A percentile compares a stretch with the other conserved stretches of the same genome.
Conservation (phyloP, 2,113 vertebrate species). For the Cryptoleucopteryx plumbea region DNA sequence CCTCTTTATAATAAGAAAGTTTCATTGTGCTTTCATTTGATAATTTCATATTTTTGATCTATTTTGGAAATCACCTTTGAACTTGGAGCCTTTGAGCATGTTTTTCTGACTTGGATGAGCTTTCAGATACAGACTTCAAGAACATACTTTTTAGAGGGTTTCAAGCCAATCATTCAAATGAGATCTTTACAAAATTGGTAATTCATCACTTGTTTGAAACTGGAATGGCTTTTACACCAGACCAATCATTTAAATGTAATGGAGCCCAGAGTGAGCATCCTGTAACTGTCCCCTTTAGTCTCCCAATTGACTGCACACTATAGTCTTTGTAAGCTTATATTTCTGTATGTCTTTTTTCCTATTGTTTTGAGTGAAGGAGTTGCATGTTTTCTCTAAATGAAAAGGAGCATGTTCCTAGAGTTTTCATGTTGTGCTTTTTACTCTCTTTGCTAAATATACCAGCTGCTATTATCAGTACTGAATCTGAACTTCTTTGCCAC, state of each 20-base stretch:
- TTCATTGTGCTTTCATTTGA: not conserved
- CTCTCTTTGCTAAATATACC: not conserved
- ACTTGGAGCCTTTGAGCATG: not conserved
- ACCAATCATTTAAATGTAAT: not conserved
- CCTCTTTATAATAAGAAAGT: not conserved
- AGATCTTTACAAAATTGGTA: not conserved
- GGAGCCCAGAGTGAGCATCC: not conserved
- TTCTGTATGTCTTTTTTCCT: not conserved
- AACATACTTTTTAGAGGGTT: not conserved
- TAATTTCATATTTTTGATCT: not conserved
- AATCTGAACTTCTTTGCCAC: not conserved
- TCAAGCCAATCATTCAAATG: not conserved
- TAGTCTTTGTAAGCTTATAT: not conserved
- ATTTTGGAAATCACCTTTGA: not conserved
- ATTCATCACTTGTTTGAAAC: not conserved
- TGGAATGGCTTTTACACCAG: not conserved
- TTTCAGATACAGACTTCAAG: not conserved
- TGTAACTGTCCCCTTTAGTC: not conserved
- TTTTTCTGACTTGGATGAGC: not conserved
- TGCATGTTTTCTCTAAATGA: no score
- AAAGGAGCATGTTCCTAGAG: not conserved
- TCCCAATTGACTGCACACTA: not conserved
- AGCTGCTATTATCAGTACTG: not conserved
- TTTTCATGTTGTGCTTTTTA: not conserved
- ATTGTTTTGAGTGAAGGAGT: not conserved